Percentiles rank a stretch among this genome's conserved stretches.
These are phyloP conservation scores for Pampus argenteus DNA, from an alignment of 2,797 vertebrate genomes.

Conservation along the genomic window DNA sequence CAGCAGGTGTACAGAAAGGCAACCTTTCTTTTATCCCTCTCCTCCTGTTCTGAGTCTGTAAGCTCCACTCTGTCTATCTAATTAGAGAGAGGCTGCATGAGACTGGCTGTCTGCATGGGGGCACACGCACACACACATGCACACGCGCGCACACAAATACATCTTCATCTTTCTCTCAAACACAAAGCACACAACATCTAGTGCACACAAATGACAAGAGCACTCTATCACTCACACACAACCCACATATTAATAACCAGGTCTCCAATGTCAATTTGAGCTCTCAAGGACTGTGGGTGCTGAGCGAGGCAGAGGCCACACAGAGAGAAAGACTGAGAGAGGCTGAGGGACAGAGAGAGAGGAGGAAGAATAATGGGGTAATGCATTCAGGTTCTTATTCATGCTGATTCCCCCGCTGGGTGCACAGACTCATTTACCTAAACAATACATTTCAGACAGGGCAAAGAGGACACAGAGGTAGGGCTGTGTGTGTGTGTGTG, in stretches of 20 bases:
- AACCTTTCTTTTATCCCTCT: slow-evolving; percentile 72
- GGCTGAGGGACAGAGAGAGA: slow-evolving; percentile 13
- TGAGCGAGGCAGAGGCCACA: slow-evolving; percentile 71
- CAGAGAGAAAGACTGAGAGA: slow-evolving; percentile 31
- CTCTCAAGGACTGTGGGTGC: slow-evolving; percentile 80
- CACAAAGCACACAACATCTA: slow-evolving; percentile 62
- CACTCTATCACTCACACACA: slow-evolving; percentile 54
- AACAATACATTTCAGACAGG: slow-evolving; percentile 79
- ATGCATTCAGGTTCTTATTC: slow-evolving; percentile 79
- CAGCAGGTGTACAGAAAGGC: slow-evolving; percentile 62
- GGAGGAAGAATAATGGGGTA: slow-evolving; percentile 67
- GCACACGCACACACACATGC: slow-evolving; percentile 11
- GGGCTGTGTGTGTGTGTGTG: slow-evolving; percentile 32
- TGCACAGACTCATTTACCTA: slow-evolving; percentile 79
- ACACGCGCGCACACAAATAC: slow-evolving; percentile 27
- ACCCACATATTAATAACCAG: slow-evolving; percentile 76
- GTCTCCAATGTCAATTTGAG: slow-evolving; percentile 81
- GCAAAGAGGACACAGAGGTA: slow-evolving; percentile 72
- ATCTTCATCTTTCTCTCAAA: slow-evolving; percentile 54
- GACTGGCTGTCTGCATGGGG: slow-evolving; percentile 59
- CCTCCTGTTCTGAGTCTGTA: slow-evolving; percentile 52
- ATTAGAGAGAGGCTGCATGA: slow-evolving; percentile 72
- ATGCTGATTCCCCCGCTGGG: slow-evolving; percentile 76
- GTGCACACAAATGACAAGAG: slow-evolving; percentile 59
- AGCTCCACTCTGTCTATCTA: slow-evolving; percentile 74